Evolutionary conservation across 2,113 vertebrate species (phyloP), one percentile per base, ranked within the genome.

Genomic region (Anguilla rostrata): DNA sequence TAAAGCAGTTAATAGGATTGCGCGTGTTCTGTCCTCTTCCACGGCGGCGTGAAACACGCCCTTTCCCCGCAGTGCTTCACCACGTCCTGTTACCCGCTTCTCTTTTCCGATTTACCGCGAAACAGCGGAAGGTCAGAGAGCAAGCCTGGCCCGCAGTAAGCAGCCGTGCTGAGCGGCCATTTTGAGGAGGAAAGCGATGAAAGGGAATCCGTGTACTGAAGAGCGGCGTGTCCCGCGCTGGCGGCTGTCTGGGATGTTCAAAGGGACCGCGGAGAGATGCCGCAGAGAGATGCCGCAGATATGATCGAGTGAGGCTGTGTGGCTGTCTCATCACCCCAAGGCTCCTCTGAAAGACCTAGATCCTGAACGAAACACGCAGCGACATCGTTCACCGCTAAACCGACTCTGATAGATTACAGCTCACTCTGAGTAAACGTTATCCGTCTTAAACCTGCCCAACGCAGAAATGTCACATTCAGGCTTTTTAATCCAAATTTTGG

Each of bases 1-100:
- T 90, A 56, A 89, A 91, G 91, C 93, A 92, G 93, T 93, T 94
- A 95, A 95, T 94, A 89, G 93, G 94, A 95, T 95, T 95, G 92
- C 78, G 85, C 87, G 60, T 87, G 16, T 86, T 88, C 93, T 92
- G 93, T 93, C 91, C 92, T 93, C 86, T 20, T 84, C 83, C 88
- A 84, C 83, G 14, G 82, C 88, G 83, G 89, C 78, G 53, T 91
- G 92, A 91, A 94, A 94, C 93, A 91, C 82, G 71, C 92, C 87
- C 85, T 92, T 92, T 90, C 92, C 92, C 87, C 87, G 87, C 92
- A 94, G 93, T 89, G 91, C 63, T 93, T 92, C 89, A 87, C 92
- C 92, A 90, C 93, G 90, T 91, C 92, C 34, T 91, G 91, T 91
- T 86, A 90, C 90, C 92, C 95, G 91, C 91, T 91, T 92, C 91